These are phyloP conservation scores for Desmophyllum pertusum DNA, from an alignment of 92 coral and sea anemone species.

Conservation along the genomic window DNA sequence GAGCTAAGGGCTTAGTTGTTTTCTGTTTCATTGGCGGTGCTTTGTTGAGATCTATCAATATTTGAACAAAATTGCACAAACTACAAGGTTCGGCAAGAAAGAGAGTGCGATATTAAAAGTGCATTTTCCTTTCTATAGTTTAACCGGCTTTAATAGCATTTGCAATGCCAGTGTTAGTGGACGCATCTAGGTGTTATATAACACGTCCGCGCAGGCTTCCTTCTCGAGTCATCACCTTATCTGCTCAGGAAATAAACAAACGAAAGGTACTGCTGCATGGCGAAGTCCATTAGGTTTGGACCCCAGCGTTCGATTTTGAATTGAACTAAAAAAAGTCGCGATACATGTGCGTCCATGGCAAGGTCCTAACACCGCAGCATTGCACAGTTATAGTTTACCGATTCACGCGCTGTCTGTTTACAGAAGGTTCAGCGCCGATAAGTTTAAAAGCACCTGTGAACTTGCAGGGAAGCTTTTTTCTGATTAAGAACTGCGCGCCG, in stretches of 20 bases:
- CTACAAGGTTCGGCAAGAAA: not conserved
- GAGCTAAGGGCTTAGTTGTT: constrained; percentile 67
- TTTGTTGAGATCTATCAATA: constrained; percentile 76
- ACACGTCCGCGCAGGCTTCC: not conserved
- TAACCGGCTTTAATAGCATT: not conserved
- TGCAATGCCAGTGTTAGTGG: not conserved
- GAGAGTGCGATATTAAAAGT: not conserved
- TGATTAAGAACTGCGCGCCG: not conserved
- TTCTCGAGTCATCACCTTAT: not conserved
- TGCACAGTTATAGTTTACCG: constrained; percentile 17
- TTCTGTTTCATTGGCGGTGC: constrained; percentile 67
- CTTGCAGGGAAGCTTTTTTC: constrained; percentile 19
- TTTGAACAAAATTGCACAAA: constrained; percentile 31
- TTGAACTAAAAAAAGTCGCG: not conserved
- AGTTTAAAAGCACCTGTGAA: constrained; percentile 43
- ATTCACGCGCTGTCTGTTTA: constrained; percentile 27
- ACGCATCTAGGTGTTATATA: not conserved
- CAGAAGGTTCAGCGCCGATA: constrained; percentile 19
- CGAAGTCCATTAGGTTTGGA: not conserved
- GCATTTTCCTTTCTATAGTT: not conserved
- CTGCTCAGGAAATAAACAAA: constrained; percentile 8
- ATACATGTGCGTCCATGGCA: not conserved
- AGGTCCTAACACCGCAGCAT: not conserved
- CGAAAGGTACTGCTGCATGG: not conserved
- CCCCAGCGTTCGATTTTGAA: not conserved